Evolutionary conservation across 2,888 invertebrate genomes (phyloP), one percentile per base, ranked within the genome.

Genomic region (Drosophila meridionalis): DNA sequence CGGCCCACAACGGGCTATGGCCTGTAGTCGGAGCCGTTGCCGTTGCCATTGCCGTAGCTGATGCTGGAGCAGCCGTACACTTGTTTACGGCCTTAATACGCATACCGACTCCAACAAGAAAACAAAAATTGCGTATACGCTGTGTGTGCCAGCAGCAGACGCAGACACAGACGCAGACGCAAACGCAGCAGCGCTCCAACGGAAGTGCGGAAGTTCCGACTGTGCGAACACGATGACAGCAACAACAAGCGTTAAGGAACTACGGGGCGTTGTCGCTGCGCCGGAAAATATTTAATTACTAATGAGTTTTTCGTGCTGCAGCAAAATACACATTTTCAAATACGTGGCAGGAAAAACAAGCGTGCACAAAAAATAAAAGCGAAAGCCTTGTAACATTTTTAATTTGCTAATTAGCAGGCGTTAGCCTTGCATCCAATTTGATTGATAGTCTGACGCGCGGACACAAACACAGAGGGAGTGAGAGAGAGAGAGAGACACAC

Each of bases 241-340:
- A 50, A 48, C 63, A 65, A 40, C 58, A 58, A 30, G 14, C 63
- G 69, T 58, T 69, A 80, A 87, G 90, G 80, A 87, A 87, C 90
- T 87, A 82, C 85, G 67, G 82, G 82, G 80, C 85, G 83, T 89
- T 70, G 82, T 73, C 80, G 80, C 50, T 32, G 42, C 82, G 73
- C 61, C 85, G 85, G 90, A 89, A 86, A 86, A 84, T 89, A 86
- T 86, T 86, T 86, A 86, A 86, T 86, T 86, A 86, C 90, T 86
- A 89, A 86, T 89, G 85, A 89, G 85, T 89, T 86, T 87, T 83
- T 74, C 88, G 79, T 83, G 84, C 89, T 70, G 88, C 65, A 70
- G 63, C 73, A 73, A 69, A 80, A 76, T 65, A 65, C 76, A 68
- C 84, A 69, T 77, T 82, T 87, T 87, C 73, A 81, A 89, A 86